A percentile compares a stretch with the other conserved stretches of the same genome.
These are phyloP conservation scores for Schizaphis graminum DNA, from an alignment of 2,888 invertebrate species.

Conservation along the genomic window DNA sequence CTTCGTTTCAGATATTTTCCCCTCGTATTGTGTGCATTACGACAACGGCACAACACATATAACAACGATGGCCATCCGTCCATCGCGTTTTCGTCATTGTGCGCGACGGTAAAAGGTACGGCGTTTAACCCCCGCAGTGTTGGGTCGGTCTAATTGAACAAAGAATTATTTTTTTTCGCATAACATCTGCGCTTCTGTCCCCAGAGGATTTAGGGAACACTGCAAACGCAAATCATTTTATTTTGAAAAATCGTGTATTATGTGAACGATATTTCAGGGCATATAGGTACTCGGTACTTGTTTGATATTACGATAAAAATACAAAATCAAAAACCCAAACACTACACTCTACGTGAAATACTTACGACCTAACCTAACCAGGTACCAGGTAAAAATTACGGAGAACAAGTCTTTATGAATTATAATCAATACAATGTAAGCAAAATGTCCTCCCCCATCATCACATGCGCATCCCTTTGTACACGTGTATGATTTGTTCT, in stretches of 20 bases:
- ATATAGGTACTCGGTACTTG: neutral
- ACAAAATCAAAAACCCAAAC: neutral
- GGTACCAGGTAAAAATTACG: neutral
- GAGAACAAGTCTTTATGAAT: neutral
- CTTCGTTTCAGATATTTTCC: neutral
- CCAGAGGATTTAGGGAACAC: neutral
- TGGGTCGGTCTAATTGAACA: neutral
- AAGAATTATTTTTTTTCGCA: neutral
- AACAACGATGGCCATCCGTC: neutral
- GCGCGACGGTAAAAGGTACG: too few relatives aligned
- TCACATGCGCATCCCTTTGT: neutral
- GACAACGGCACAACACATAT: neutral
- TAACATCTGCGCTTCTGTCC: neutral
- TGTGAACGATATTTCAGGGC: neutral
- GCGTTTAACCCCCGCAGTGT: neutral
- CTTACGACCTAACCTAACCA: too few relatives aligned
- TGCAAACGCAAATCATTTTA: neutral
- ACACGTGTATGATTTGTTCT: neutral
- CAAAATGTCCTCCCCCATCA: neutral
- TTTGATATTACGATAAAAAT: neutral
- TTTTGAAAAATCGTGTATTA: neutral
- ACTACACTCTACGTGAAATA: neutral
- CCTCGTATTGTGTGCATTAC: neutral
- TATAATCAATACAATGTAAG: too few relatives aligned
- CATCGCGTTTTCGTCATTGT: neutral